Evolutionary conservation across 2,797 vertebrate genomes (phyloP).

Genomic region (Cossypha dichroa): DNA sequence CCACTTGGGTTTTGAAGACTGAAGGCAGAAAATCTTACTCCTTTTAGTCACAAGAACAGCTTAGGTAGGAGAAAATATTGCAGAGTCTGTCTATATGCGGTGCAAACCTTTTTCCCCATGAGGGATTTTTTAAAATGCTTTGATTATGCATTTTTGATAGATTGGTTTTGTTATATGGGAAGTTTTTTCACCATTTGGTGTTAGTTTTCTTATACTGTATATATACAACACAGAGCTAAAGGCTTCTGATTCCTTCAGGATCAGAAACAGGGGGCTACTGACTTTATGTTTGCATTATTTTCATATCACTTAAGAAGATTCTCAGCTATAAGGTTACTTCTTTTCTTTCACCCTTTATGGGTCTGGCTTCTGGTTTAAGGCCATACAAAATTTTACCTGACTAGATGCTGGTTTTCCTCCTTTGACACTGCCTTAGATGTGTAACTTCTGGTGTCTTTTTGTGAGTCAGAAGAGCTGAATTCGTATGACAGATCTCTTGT

Average conservation of each 20-base stretch:
- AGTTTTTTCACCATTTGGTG: not conserved
- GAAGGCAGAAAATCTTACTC: not conserved
- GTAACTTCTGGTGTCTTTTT: not conserved
- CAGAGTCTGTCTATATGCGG: rapidly evolving
- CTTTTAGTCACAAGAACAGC: not conserved
- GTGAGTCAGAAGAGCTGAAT: not conserved
- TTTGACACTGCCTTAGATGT: not conserved
- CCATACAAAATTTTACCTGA: not conserved
- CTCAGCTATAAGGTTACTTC: not conserved
- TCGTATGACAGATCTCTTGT: not conserved
- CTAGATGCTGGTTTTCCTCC: not conserved
- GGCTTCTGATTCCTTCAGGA: not conserved
- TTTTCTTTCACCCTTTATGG: not conserved
- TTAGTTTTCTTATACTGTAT: not conserved
- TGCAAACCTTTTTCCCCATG: not conserved
- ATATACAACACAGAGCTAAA: not conserved
- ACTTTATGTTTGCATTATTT: not conserved
- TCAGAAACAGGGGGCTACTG: not conserved
- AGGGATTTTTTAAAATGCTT: not conserved
- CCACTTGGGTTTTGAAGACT: not conserved
- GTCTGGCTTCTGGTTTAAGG: not conserved
- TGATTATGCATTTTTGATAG: not conserved
- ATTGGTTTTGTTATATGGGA: not conserved
- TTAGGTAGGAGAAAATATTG: not conserved
- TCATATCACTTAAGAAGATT: not conserved